These are phyloP conservation scores for Sapayoa aenigma DNA, from an alignment of 2,113 vertebrate genomes.

Conservation along the genomic window DNA sequence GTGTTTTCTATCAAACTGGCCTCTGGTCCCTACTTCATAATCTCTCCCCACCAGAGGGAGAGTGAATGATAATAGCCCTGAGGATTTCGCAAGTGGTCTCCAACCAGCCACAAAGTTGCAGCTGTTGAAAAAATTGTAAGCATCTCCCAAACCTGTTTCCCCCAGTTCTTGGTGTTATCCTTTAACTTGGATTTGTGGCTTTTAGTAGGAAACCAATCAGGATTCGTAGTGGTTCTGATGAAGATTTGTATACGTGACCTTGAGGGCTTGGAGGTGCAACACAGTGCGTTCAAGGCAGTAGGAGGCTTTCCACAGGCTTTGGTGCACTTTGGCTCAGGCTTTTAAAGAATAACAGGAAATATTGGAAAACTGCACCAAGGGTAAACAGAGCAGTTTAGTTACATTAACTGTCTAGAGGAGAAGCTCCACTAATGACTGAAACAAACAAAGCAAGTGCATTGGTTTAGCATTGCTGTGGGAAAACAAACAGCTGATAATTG, in stretches of 20 bases:
- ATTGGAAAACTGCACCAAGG: neutral
- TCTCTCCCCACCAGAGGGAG: neutral
- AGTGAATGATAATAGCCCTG: neutral
- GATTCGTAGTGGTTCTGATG: conserved; percentile 19
- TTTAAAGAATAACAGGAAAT: conserved; percentile 58
- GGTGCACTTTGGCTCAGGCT: conserved; percentile 30
- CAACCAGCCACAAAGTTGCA: conserved; percentile 48
- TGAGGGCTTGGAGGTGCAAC: neutral
- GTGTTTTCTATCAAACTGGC: neutral
- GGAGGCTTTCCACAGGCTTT: conserved; percentile 27
- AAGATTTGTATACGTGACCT: conserved; percentile 48
- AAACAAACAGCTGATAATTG: conserved; percentile 16
- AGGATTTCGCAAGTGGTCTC: conserved; percentile 23
- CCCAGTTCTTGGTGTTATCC: neutral
- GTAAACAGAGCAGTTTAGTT: conserved; percentile 56
- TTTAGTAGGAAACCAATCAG: neutral
- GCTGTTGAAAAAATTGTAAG: conserved; percentile 47
- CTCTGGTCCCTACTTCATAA: neutral
- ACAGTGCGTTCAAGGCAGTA: neutral
- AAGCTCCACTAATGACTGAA: conserved; percentile 3
- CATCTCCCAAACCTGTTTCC: conserved; percentile 17
- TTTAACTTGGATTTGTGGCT: conserved; percentile 7
- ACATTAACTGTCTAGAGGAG: conserved; percentile 45
- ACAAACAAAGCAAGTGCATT: conserved; percentile 48
- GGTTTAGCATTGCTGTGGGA: neutral